Percentiles rank a stretch among this genome's conserved stretches.
Evolutionary conservation across 2,113 vertebrate species (phyloP).

Genomic region (Hyla sarda): DNA sequence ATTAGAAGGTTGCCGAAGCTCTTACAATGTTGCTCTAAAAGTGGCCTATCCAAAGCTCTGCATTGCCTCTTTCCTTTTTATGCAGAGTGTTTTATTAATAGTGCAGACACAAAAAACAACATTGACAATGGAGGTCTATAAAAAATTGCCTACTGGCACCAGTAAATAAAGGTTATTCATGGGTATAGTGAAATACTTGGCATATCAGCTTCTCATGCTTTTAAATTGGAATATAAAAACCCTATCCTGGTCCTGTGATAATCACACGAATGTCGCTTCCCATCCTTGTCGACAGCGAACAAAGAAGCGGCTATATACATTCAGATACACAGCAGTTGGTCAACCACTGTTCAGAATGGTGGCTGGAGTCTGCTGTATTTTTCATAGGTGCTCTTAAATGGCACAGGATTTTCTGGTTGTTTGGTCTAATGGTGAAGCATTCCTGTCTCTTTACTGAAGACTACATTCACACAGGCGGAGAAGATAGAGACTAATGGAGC

Average conservation of each 20-base stretch:
- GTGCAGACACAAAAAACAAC: not conserved
- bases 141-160: not conserved
- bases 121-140: not conserved
- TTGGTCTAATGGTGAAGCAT: too few relatives aligned
- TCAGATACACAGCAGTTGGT: too few relatives aligned
- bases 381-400: too few relatives aligned
- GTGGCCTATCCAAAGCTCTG: not conserved
- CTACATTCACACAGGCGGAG: too few relatives aligned
- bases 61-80: not conserved
- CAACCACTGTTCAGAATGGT: too few relatives aligned
- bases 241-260: not conserved
- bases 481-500: too few relatives aligned
- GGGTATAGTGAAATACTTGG: not conserved
- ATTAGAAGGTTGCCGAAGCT: slow-evolving; percentile 19
- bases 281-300: too few relatives aligned
- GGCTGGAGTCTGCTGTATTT: too few relatives aligned
- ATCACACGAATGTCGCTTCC: too few relatives aligned
- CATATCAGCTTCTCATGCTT: not conserved
- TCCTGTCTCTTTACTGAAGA: too few relatives aligned
- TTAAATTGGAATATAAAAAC: not conserved
- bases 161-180: not conserved
- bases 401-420: too few relatives aligned
- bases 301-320: too few relatives aligned
- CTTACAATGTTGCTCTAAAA: not conserved
- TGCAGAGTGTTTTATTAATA: not conserved